Conservation (phyloP, 1,140 invertebrate species). For the Brachionus koreanus region DNA sequence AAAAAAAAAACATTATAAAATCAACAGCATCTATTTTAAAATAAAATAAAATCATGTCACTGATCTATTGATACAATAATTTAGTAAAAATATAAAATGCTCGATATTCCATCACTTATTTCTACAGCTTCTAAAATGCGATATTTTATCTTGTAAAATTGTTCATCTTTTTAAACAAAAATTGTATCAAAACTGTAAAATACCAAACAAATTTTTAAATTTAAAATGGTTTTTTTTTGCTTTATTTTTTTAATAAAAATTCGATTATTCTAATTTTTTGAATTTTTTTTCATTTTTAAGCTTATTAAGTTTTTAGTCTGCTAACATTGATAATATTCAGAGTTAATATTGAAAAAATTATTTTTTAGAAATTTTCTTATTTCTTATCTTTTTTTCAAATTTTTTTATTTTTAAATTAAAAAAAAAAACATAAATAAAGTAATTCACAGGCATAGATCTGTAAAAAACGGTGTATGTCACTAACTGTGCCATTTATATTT, state of each 20-base stretch:
- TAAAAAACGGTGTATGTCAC: too few species aligned
- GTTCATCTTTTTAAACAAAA: neutral
- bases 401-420: too few species aligned
- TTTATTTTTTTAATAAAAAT: neutral
- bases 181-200: neutral
- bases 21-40: neutral
- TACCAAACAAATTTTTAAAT: neutral
- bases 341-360: too few species aligned
- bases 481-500: too few species aligned
- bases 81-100: neutral
- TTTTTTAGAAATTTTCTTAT: too few species aligned
- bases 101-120: neutral
- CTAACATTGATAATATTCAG: too few species aligned
- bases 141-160: neutral
- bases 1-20: neutral
- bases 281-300: too few species aligned
- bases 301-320: too few species aligned
- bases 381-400: too few species aligned
- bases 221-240: neutral
- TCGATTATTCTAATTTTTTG: neutral
- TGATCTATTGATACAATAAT: neutral
- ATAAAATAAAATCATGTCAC: neutral
- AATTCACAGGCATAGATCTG: too few species aligned
- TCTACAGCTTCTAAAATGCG: neutral
- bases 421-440: too few species aligned